Evolutionary conservation across 1,140 invertebrate genomes (phyloP), one percentile per base, ranked within the genome.

Genomic region (Ooceraea biroi): DNA sequence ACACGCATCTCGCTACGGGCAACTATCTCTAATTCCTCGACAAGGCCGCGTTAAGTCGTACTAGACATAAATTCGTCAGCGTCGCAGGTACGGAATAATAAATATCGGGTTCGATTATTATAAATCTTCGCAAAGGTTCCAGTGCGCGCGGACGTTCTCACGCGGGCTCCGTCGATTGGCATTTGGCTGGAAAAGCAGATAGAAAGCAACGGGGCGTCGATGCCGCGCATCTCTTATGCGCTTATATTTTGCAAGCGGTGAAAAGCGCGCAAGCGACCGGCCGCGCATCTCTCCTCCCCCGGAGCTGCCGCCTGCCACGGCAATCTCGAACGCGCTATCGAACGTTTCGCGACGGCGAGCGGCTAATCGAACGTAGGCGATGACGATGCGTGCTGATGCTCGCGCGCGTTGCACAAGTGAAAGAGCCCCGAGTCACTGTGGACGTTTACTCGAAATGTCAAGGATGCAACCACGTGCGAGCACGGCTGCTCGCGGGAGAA

Each of bases 381-480:
- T 61, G 90, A 90, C 87, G 89, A 92, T 88, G 88, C 85, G 87
- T 87, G 86, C 78, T 85, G 90, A 66, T 66, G 82, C 85, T 88
- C n/a, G 77, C 69, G 52, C 60, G 73, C 44, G 78, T 93, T 93
- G 92, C 91, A 93, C 90, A 93, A 93, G 92, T 91, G 93, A 93
- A 92, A 94, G 92, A 93, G 89, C 68, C 77, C 50, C 19, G 63
- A 58, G 72, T 60, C 57, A 30, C 63, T 66, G 58, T 84, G 83
- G 80, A 88, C 88, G 85, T 86, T 88, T 89, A 89, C 84, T 91
- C 86, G 84, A 94, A 94, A 94, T 93, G 92, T 94, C 92, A 94
- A 93, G 92, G 93, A 93, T 94, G 91, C 89, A 89, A 92, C 90
- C 82, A 86, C 85, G 90, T 77, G 84, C 68, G 76, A n/a, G n/a